phyloP scores from a whole-genome alignment of 2,113 vertebrate species.

The human region GRCh38 chr1:46612001-46612500 shows the following conservation, averaged over 20 bases:
- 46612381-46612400: background rate
- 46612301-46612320: background rate
- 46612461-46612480: background rate
- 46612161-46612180: background rate
- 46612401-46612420: background rate
- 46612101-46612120: background rate
- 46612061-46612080: background rate
- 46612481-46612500: background rate
- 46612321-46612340: background rate
- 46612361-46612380: background rate
- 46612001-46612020: background rate
- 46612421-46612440: background rate
- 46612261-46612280: background rate
- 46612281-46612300: background rate
- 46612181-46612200: constrained; percentile 1
- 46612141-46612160: constrained; percentile 54
- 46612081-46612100: background rate
- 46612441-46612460: background rate
- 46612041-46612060: background rate
- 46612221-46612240: background rate
- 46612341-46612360: constrained; percentile 34
- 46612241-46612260: background rate
- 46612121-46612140: background rate
- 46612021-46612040: background rate
- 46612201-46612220: background rate